A percentile compares a stretch with the other conserved stretches of the same genome.
Conservation (phyloP, 2,797 vertebrate genomes). For the Staurois parvus region DNA sequence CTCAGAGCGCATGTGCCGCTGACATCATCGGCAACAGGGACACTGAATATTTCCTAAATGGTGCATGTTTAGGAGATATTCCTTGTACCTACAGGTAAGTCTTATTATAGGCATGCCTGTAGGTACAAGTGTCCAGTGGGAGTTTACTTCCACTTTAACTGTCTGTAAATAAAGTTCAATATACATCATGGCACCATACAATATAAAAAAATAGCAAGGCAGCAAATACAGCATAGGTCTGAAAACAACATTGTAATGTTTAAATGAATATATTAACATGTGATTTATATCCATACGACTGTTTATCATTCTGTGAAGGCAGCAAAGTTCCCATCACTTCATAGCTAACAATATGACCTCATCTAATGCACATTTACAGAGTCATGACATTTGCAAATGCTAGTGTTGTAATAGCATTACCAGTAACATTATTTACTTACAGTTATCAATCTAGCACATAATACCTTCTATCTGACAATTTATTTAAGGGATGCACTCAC, state of each 20-base stretch:
- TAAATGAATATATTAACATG: slow-evolving; percentile 8
- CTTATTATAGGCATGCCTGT: too few species aligned
- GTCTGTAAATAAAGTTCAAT: too few species aligned
- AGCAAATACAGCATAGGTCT: neutral
- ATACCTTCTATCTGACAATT: slow-evolving; percentile 8
- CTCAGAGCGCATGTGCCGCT: too few species aligned
- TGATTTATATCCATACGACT: slow-evolving; percentile 14
- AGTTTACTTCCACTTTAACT: too few species aligned
- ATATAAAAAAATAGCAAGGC: neutral
- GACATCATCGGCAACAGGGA: too few species aligned
- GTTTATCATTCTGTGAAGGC: slow-evolving; percentile 27
- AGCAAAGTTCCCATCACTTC: slow-evolving; percentile 7
- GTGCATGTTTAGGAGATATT: too few species aligned
- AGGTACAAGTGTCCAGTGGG: too few species aligned
- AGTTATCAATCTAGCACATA: slow-evolving; percentile 44
- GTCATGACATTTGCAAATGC: slow-evolving; percentile 51
- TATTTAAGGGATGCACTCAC: neutral
- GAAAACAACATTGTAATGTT: neutral
- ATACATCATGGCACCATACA: neutral
- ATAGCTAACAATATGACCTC: slow-evolving; percentile 40
- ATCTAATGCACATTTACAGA: slow-evolving; percentile 51
- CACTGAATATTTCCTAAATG: too few species aligned
- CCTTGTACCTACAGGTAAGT: too few species aligned
- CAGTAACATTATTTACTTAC: slow-evolving; percentile 37
- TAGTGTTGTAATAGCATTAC: slow-evolving; percentile 39